These are phyloP conservation scores for Pristionchus mayeri DNA, from an alignment of 2,888 invertebrate species.

Conservation along the genomic window DNA sequence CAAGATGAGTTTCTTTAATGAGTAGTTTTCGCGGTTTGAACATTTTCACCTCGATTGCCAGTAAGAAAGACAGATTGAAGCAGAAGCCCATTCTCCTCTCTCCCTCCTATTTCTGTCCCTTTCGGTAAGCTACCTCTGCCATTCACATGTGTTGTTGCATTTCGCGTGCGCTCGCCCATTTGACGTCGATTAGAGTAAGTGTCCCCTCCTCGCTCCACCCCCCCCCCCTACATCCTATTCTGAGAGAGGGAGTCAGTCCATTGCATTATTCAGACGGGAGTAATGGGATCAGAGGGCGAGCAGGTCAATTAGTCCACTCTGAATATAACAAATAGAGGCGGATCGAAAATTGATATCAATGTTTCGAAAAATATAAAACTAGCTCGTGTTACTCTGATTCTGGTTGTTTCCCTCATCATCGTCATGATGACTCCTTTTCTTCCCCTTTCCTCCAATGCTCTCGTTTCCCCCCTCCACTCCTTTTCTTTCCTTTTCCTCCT, in stretches of 20 bases:
- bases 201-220: constrained; percentile 29
- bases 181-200: constrained; percentile 44
- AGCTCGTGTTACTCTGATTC: no score
- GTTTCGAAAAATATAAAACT: background rate
- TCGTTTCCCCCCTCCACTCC: background rate
- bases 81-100: background rate
- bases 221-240: background rate
- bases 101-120: background rate
- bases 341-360: no score
- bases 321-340: background rate
- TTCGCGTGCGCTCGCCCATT: background rate
- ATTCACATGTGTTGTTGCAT: constrained; percentile 2
- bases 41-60: no score
- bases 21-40: no score
- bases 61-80: background rate
- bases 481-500: constrained; percentile 20
- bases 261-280: constrained; percentile 18
- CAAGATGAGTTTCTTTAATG: no score
- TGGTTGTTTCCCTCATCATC: constrained; percentile 13
- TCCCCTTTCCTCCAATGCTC: constrained; percentile 34
- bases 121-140: constrained; percentile 33
- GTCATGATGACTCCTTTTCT: constrained; percentile 45
- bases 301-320: constrained; percentile 39
- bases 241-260: constrained; percentile 2
- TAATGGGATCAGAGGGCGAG: constrained; percentile 6